Evolutionary conservation across 2,113 vertebrate species (phyloP).

Genomic region (Alectura lathami): DNA sequence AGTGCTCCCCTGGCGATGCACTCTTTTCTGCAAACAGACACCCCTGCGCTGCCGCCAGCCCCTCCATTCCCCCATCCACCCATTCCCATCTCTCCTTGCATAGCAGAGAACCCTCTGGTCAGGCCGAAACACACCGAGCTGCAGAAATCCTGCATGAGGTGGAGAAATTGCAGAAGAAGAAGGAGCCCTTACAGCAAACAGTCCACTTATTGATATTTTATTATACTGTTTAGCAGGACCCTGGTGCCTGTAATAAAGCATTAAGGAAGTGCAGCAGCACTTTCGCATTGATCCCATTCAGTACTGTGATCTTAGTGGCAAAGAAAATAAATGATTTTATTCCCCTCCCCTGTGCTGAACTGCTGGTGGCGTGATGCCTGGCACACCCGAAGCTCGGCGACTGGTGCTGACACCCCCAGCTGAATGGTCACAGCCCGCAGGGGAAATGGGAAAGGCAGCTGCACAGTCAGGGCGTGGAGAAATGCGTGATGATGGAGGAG

Average conservation of each 20-base stretch:
- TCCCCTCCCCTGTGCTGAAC: not conserved
- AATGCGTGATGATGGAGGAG: not conserved
- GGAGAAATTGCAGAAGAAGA: not conserved
- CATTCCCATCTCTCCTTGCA: not conserved
- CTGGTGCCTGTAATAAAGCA: slow-evolving; percentile 64
- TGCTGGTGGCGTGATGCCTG: not conserved
- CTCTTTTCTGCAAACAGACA: not conserved
- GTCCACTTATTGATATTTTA: slow-evolving; percentile 67
- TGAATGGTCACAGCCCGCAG: not conserved
- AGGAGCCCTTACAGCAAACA: slow-evolving; percentile 19
- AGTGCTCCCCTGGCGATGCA: not conserved
- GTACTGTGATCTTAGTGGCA: not conserved
- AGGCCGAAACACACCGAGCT: not conserved
- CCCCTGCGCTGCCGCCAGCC: not conserved
- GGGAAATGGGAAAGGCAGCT: not conserved
- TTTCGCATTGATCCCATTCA: slow-evolving; percentile 51
- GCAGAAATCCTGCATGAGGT: not conserved
- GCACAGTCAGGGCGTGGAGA: not conserved
- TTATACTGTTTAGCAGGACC: slow-evolving; percentile 56
- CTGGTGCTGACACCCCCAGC: not conserved
- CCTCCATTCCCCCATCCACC: not conserved
- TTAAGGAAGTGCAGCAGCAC: slow-evolving; percentile 60
- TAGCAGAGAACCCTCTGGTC: not conserved
- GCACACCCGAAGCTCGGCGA: not conserved
- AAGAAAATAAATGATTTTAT: slow-evolving; percentile 12